phyloP scores from a whole-genome alignment of 2,797 vertebrate species.

The Myiotriccus ornatus region DNA sequence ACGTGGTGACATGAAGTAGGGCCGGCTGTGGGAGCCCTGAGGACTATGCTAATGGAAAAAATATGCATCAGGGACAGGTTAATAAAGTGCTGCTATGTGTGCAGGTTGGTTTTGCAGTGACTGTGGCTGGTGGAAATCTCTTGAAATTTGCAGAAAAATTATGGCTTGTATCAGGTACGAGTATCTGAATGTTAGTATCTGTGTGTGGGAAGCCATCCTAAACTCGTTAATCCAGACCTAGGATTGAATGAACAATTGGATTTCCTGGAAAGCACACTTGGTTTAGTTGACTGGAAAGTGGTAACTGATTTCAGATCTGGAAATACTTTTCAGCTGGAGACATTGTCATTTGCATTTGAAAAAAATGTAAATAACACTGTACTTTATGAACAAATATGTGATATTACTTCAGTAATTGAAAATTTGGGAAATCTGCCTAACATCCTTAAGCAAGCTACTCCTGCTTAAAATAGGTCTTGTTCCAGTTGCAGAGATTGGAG shows the following conservation, averaged over 20 bases:
- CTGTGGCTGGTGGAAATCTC: background rate
- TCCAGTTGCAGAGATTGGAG: background rate
- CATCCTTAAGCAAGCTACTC: background rate
- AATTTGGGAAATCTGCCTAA: background rate
- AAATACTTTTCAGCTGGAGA: background rate
- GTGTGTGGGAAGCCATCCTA: background rate
- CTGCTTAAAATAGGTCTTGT: background rate
- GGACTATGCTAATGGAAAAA: background rate
- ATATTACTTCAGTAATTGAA: background rate
- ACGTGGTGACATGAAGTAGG: accelerated
- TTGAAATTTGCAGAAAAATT: background rate
- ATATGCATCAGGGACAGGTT: background rate
- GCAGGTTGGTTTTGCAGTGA: background rate
- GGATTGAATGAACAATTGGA: background rate
- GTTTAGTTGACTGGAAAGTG: background rate
- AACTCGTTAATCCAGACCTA: background rate
- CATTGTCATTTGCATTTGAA: background rate
- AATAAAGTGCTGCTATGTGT: background rate
- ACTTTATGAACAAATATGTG: background rate
- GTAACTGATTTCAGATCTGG: background rate
- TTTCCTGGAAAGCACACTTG: background rate
- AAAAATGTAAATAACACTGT: background rate
- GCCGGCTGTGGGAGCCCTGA: background rate
- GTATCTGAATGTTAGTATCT: background rate
- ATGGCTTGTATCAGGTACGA: accelerated